Conservation (phyloP, 2,797 vertebrate genomes). For the Podarcis lilfordi region DNA sequence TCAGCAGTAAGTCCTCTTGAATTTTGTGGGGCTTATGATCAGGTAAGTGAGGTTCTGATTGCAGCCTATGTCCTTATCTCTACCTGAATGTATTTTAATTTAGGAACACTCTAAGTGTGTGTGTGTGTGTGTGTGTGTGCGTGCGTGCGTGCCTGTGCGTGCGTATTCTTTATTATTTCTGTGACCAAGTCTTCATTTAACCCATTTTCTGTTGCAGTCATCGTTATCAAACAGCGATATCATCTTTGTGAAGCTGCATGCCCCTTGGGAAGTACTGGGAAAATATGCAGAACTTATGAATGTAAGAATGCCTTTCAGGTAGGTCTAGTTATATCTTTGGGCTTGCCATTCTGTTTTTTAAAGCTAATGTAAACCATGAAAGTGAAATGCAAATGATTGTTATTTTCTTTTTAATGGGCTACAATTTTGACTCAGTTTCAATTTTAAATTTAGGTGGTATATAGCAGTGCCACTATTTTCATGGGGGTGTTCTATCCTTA, state of each 20-base stretch:
- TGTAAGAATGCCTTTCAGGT: conserved; percentile 98
- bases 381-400: conserved; percentile 34
- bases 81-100: not conserved
- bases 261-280: conserved; percentile 94
- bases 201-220: conserved; percentile 84
- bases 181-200: not conserved
- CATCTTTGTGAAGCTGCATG: conserved; percentile 95
- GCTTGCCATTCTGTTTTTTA: conserved; percentile 35
- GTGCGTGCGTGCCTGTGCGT: too few species aligned
- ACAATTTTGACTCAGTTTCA: conserved; percentile 46
- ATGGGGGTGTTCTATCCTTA: conserved; percentile 73
- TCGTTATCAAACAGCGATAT: conserved; percentile 91
- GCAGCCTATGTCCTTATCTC: not conserved
- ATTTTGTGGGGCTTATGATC: not conserved
- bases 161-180: not conserved
- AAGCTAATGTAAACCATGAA: conserved; percentile 39
- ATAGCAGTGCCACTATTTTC: conserved; percentile 72
- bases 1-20: not conserved
- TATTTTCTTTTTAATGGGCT: conserved; percentile 54
- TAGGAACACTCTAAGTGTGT: too few species aligned
- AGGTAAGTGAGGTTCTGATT: not conserved
- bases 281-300: conserved; percentile 96
- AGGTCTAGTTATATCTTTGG: conserved; percentile 68
- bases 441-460: conserved; percentile 57
- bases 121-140: too few species aligned